phyloP scores from a whole-genome alignment of 2,888 invertebrate genomes.

The Strigamia crassipes region DNA sequence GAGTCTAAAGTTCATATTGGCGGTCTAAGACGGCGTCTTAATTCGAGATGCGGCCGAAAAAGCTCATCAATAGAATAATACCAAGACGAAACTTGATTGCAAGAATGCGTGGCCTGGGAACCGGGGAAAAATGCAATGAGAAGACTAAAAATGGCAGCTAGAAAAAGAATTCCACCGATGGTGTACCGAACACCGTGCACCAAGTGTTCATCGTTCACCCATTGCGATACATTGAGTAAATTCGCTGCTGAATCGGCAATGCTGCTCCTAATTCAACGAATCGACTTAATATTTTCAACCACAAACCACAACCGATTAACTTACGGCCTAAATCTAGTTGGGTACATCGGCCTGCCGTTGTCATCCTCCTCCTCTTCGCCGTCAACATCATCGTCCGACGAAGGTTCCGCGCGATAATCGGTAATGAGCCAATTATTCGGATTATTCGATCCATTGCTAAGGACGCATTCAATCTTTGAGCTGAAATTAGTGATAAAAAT shows the following conservation, averaged over 20 bases:
- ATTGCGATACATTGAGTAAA: not conserved
- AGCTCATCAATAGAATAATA: constrained; percentile 35
- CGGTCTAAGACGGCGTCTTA: not conserved
- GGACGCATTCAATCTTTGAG: not conserved
- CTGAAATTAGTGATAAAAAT: not conserved
- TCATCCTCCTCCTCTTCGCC: not conserved
- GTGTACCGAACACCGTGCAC: constrained; percentile 49
- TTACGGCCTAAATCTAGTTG: not conserved
- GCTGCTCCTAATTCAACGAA: not conserved
- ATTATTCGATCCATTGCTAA: not conserved
- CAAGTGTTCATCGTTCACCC: constrained; percentile 48
- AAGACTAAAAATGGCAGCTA: constrained; percentile 50
- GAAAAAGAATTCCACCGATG: constrained; percentile 49
- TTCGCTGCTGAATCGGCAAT: not conserved
- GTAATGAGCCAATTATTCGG: not conserved
- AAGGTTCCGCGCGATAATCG: not conserved
- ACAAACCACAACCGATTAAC: not conserved
- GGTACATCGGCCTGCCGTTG: not conserved
- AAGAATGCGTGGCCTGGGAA: not conserved
- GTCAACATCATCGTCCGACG: not conserved
- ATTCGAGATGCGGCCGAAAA: not conserved
- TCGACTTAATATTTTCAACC: not conserved
- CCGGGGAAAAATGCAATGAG: constrained; percentile 50
- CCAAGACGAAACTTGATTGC: not conserved
- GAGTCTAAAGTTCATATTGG: not conserved